Percentiles rank a stretch among this genome's conserved stretches.
These are phyloP conservation scores for Homalodisca vitripennis DNA, from an alignment of 1,140 invertebrate species.

Conservation along the genomic window DNA sequence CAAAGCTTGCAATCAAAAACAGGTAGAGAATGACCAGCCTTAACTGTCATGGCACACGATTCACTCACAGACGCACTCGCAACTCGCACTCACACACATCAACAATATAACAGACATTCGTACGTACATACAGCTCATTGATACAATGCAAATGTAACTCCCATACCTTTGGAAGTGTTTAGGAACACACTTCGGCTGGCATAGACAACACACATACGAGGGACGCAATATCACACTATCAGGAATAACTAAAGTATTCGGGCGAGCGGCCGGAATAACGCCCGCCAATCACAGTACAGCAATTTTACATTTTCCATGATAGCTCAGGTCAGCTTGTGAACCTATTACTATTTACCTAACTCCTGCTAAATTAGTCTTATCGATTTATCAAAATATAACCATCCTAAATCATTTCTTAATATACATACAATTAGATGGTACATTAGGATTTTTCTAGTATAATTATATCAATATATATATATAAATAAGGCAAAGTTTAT, in stretches of 20 bases:
- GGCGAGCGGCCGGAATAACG: not conserved
- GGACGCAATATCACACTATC: constrained; percentile 41
- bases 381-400: constrained; percentile 26
- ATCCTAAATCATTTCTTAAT: constrained; percentile 19
- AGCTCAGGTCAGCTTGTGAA: constrained; percentile 31
- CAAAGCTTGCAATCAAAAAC: constrained; percentile 17
- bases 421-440: constrained; percentile 19
- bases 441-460: not conserved
- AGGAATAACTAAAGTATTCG: constrained; percentile 38
- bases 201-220: constrained; percentile 38
- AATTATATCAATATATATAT: not conserved
- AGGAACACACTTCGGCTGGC: constrained; percentile 40
- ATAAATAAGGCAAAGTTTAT: constrained; percentile 21
- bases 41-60: constrained; percentile 34
- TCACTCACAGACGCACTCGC: constrained; percentile 26
- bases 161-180: constrained; percentile 42
- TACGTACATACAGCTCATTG: constrained; percentile 38
- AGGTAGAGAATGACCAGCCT: constrained; percentile 30
- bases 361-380: constrained; percentile 18
- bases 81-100: constrained; percentile 29
- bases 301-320: constrained; percentile 9
- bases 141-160: constrained; percentile 41
- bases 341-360: constrained; percentile 24
- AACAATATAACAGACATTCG: constrained; percentile 36
- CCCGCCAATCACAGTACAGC: constrained; percentile 20